These are phyloP conservation scores for Sclerodermus sp. DNA, from an alignment of 2,888 invertebrate genomes.

Conservation along the genomic window DNA sequence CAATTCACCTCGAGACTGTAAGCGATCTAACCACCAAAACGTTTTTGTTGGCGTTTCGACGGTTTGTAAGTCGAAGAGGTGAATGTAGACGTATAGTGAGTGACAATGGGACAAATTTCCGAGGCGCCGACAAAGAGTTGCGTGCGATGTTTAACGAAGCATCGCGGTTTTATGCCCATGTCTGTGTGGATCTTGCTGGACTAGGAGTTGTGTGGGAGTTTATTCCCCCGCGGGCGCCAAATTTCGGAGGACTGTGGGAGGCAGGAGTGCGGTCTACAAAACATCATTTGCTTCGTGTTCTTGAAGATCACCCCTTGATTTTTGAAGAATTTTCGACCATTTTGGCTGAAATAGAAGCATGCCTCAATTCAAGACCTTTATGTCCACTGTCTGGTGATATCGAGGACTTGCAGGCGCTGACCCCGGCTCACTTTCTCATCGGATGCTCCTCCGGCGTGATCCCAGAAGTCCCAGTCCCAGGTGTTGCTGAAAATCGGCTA, in stretches of 20 bases:
- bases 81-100: too few relatives aligned
- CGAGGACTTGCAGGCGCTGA: not conserved
- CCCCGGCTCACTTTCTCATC: not conserved
- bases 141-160: too few relatives aligned
- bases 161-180: not conserved
- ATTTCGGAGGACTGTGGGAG: conserved; percentile 6
- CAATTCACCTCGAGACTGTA: too few relatives aligned
- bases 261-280: not conserved
- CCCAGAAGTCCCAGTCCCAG: too few relatives aligned
- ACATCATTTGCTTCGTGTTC: not conserved
- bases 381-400: not conserved
- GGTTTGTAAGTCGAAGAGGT: too few relatives aligned
- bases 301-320: not conserved
- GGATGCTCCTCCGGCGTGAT: not conserved
- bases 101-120: too few relatives aligned
- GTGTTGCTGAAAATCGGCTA: not conserved
- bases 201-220: conserved; percentile 6
- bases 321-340: not conserved
- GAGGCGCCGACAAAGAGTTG: too few relatives aligned
- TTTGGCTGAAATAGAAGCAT: not conserved
- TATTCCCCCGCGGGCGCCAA: conserved; percentile 8
- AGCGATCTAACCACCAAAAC: too few relatives aligned
- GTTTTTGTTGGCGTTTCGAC: too few relatives aligned
- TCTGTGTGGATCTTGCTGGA: not conserved
- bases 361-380: not conserved